Evolutionary conservation across 2,888 invertebrate species (phyloP).

Genomic region (Linnaemya tessellans): DNA sequence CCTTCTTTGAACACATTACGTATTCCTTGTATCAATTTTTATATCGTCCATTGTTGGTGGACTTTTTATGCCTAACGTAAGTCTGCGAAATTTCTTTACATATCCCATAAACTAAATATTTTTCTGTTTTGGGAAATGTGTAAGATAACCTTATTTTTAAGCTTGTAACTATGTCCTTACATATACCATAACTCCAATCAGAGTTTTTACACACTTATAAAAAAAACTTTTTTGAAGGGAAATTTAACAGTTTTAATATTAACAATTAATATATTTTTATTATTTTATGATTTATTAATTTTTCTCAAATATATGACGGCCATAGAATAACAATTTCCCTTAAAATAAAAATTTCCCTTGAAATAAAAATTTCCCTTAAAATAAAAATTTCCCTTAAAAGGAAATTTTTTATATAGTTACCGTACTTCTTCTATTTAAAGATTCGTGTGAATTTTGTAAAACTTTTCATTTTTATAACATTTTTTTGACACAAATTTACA

Average conservation of each 20-base stretch:
- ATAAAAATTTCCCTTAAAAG: not conserved
- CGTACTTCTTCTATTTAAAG: not conserved
- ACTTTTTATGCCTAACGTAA: not conserved
- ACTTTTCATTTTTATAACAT: not conserved
- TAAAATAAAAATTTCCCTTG: too few relatives aligned
- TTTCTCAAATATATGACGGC: too few relatives aligned
- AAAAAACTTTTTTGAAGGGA: not conserved
- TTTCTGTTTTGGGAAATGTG: too few relatives aligned
- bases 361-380: not conserved
- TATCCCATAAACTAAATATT: too few relatives aligned
- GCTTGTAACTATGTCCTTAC: too few relatives aligned
- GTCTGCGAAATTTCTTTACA: too few relatives aligned
- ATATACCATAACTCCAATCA: too few relatives aligned
- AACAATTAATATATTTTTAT: not conserved
- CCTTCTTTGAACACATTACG: too few relatives aligned
- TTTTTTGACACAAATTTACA: not conserved
- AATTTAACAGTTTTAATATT: not conserved
- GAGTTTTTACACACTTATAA: too few relatives aligned
- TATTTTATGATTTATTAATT: too few relatives aligned
- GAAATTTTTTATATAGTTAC: not conserved
- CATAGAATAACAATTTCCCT: too few relatives aligned
- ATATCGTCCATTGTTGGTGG: not conserved
- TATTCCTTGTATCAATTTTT: not conserved
- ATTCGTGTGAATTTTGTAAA: not conserved
- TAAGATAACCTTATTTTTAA: too few relatives aligned